Base-by-base conservation (phyloP, 2,888 invertebrate genomes). In the Idaea biselata region DNA sequence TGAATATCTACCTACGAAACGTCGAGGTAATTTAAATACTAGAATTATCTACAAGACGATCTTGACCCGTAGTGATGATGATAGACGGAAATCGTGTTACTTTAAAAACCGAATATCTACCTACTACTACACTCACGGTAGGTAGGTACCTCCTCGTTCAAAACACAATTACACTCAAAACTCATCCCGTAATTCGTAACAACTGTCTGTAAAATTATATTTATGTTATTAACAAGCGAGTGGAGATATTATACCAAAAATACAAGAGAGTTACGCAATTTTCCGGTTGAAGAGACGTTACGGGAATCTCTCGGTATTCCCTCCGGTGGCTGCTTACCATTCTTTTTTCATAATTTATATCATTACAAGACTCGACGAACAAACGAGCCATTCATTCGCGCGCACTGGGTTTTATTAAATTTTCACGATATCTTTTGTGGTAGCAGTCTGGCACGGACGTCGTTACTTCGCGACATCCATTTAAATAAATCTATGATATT, bases 311-410 rank as follows among this genome's bases (percentile, higher is more conserved):
- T 80, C 79, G 78, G 80, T 75, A 79, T 75, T 73, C 65, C 73
- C 72, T 72, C 70, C 68, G 62, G 74, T 62, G 70, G 72, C 65
- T 72, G 62, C 68, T 67, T 63, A 63, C 73, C 66, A 67, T 76
- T 69, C 11, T 69, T 73, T n/a, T 64, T 68, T 60, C 77, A 77
- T 81, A 75, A 82, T 80, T 83, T 81, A 82, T 82, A 77, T 76
- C 73, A 75, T 78, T 81, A 79, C 73, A 77, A 74, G 73, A 80
- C 72, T 64, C 71, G 70, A 62, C 72, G 75, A 80, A 81, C 78
- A 82, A 85, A 79, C 75, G 78, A 76, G 66, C 74, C 72, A 77
- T 82, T 84, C 76, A 79, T 77, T 74, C 69, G 61, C 62, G 62
- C 25, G 75, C 73, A 71, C 64, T 67, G 62, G 63, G 76, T 71